These are phyloP conservation scores for Ceratosolen fusciceps DNA, from an alignment of 1,140 invertebrate species.

Conservation along the genomic window DNA sequence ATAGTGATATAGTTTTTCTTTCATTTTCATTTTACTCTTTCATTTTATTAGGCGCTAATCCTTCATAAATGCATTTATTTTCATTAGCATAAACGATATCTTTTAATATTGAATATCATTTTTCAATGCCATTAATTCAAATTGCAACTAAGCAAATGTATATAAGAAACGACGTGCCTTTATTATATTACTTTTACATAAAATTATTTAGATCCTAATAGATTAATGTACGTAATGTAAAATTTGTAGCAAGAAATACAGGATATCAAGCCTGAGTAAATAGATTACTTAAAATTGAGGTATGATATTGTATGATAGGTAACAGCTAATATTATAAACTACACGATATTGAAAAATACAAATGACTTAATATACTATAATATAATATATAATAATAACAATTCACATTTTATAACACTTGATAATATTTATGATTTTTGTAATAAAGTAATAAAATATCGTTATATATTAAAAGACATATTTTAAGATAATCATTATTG, in stretches of 20 bases:
- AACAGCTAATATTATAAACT: background rate
- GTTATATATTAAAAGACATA: no score
- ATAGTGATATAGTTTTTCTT: no score
- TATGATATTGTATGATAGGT: background rate
- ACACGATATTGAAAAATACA: no score
- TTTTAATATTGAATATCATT: background rate
- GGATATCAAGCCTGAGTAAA: background rate
- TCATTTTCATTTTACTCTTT: no score
- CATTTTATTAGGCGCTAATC: no score
- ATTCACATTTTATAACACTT: no score
- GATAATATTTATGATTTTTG: no score
- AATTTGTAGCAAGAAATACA: background rate
- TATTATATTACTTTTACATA: background rate
- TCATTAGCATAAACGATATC: background rate
- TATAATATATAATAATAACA: no score
- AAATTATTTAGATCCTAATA: background rate
- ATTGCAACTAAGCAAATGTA: background rate
- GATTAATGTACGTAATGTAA: background rate
- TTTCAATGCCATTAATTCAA: constrained; percentile 1
- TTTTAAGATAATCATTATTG: no score
- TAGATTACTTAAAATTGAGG: constrained; percentile 10
- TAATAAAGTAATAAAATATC: no score
- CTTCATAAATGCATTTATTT: no score
- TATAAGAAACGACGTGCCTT: background rate
- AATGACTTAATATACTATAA: no score